Evolutionary conservation across 2,113 vertebrate species (phyloP).

Genomic region (Coptodon bakossiorum): DNA sequence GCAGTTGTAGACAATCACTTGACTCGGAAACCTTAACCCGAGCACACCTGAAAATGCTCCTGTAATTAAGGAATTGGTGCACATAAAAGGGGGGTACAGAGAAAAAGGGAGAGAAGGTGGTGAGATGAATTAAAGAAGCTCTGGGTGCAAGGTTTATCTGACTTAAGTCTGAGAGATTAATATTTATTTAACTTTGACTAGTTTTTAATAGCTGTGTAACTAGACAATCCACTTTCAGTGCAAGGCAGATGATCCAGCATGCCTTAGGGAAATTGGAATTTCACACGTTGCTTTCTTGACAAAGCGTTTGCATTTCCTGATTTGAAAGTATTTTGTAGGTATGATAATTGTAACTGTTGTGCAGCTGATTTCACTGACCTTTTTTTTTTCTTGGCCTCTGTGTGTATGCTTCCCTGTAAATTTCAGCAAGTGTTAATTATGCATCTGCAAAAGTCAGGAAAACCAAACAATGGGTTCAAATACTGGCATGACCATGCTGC

Average conservation of each 20-base stretch:
- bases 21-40: neutral
- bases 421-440: constrained; percentile 9
- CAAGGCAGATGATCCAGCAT: neutral
- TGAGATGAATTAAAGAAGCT: neutral
- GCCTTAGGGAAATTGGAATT: neutral
- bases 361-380: neutral
- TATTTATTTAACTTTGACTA: neutral
- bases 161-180: neutral
- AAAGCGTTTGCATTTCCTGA: neutral
- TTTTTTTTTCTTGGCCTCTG: neutral
- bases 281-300: neutral
- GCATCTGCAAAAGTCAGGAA: neutral
- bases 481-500: neutral
- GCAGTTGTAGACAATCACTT: neutral
- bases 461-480: neutral
- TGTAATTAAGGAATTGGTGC: neutral
- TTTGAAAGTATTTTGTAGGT: neutral
- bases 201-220: neutral
- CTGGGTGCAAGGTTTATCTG: neutral
- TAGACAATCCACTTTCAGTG: neutral
- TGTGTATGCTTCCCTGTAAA: neutral
- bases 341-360: neutral
- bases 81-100: neutral
- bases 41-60: neutral
- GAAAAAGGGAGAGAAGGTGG: neutral